A percentile compares a stretch with the other conserved stretches of the same genome.
Conservation (phyloP, 2,113 vertebrate genomes). For the Platichthys stellatus region DNA sequence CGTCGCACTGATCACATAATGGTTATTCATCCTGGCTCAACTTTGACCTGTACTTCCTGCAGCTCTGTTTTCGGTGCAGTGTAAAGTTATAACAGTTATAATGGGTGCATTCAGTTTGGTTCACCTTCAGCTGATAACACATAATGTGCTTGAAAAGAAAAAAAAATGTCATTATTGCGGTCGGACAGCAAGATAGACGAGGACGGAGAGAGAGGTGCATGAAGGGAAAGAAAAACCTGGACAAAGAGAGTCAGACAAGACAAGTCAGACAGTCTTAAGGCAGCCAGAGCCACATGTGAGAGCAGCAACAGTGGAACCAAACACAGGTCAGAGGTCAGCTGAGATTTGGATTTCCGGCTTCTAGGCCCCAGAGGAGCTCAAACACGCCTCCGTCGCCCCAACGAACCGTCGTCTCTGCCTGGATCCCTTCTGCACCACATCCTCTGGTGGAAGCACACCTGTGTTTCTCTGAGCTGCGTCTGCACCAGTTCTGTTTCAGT, state of each 20-base stretch:
- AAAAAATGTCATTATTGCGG: no score
- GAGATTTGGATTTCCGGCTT: constrained; percentile 81
- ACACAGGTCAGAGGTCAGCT: constrained; percentile 71
- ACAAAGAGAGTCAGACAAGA: constrained; percentile 19
- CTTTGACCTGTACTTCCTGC: background rate
- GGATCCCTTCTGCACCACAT: constrained; percentile 40
- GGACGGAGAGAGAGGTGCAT: no score
- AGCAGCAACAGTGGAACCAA: constrained; percentile 72
- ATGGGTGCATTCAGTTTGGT: no score
- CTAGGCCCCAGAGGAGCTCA: constrained; percentile 64
- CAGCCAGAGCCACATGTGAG: constrained; percentile 65
- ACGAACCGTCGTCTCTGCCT: constrained; percentile 44
- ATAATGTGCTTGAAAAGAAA: no score
- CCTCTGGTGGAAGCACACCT: constrained; percentile 37
- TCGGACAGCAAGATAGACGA: no score
- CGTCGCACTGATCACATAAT: background rate
- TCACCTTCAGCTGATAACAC: no score
- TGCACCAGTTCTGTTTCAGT: no score
- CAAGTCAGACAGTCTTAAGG: constrained; percentile 42
- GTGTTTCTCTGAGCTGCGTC: background rate
- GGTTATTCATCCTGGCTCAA: background rate
- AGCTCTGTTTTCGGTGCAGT: background rate
- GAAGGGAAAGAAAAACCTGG: no score
- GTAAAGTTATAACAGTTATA: no score
- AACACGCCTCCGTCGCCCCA: constrained; percentile 54